These are phyloP conservation scores for Tribolium castaneum DNA, from an alignment of 1,140 invertebrate species.

Conservation along the genomic window DNA sequence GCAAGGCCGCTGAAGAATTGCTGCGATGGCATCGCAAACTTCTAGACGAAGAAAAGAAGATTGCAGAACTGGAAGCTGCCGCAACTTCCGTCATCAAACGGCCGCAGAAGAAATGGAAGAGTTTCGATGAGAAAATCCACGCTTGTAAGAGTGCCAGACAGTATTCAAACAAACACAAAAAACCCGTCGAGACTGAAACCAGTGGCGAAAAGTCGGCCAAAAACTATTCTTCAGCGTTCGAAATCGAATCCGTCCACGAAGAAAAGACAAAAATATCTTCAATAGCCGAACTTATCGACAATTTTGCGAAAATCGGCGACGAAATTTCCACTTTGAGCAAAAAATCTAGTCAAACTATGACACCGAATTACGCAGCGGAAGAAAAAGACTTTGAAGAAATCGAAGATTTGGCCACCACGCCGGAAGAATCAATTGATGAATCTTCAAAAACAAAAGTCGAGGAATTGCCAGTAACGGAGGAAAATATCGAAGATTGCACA, in stretches of 20 bases:
- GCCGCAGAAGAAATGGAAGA: no score
- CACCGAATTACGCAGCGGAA: background rate
- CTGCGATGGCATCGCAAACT: conserved; percentile 62
- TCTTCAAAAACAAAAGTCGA: no score
- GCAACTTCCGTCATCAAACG: conserved; percentile 43
- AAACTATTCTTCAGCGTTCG: conserved; percentile 49
- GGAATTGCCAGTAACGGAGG: no score
- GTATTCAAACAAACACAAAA: conserved; percentile 36
- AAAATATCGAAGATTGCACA: background rate
- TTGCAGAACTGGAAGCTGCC: conserved; percentile 58
- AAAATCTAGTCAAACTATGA: conserved; percentile 15
- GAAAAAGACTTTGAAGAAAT: background rate
- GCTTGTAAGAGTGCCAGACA: conserved; percentile 53
- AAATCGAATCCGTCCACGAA: conserved; percentile 46
- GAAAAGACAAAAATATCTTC: conserved; percentile 49
- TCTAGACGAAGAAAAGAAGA: conserved; percentile 61
- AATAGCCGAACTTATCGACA: conserved; percentile 55
- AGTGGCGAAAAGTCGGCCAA: background rate
- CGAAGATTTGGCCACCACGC: no score
- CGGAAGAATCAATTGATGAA: background rate
- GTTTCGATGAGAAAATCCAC: no score
- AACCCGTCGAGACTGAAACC: background rate
- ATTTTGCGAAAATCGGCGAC: conserved; percentile 55
- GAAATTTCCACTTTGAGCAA: conserved; percentile 52
- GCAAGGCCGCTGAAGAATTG: conserved; percentile 60